Base-by-base conservation (phyloP, 2,797 vertebrate species). In the Megaceryle alcyon region DNA sequence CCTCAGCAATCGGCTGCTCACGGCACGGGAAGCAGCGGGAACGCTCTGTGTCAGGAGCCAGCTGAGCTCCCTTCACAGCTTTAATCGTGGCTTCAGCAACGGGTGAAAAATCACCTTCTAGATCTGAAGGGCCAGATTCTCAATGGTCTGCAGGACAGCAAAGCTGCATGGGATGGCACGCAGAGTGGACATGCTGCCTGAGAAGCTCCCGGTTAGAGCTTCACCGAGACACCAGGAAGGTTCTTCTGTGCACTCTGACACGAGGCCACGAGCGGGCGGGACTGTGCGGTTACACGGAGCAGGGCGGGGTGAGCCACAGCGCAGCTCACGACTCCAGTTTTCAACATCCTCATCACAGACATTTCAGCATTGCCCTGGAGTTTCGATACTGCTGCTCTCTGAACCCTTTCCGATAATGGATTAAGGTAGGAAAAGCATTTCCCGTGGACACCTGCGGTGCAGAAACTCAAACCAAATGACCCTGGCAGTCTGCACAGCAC, bases 41-140 rank as follows among this genome's bases (percentile, higher is more conserved):
- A 66, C 84, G 54, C 2, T 5, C 43, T 29, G 15, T 26, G 26
- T 57, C 53, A 61, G 82, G 49, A 5, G 7, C 21, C 43, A 49
- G 8, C 71, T 31, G 29, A 43, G n/a, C 9, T 90, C 63, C 65
- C 69, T 48, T 19, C 69, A 61, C 84, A 63, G 63, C 57, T 69
- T 61, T 33, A 56, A 39, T 3, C 13, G 4, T 46, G 81, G 57
- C 91, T 86, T 61, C 70, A 86, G 77, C n/a, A 83, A 33, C 14
- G 29, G 23, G 14, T 26, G 35, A 86, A 79, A 57, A 65, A 20
- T 23, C 29, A 9, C 71, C 39, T 63, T 78, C 64, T 18, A 71
- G 43, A 69, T 29, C 54, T 4, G n/a, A 86, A 70, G 72, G 79
- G 89, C 63, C 87, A 90, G 76, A 86, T 84, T 92, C 91, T 84